These are phyloP conservation scores for Virgularia gustaviana DNA, from an alignment of 92 coral and sea anemone species.

Conservation along the genomic window DNA sequence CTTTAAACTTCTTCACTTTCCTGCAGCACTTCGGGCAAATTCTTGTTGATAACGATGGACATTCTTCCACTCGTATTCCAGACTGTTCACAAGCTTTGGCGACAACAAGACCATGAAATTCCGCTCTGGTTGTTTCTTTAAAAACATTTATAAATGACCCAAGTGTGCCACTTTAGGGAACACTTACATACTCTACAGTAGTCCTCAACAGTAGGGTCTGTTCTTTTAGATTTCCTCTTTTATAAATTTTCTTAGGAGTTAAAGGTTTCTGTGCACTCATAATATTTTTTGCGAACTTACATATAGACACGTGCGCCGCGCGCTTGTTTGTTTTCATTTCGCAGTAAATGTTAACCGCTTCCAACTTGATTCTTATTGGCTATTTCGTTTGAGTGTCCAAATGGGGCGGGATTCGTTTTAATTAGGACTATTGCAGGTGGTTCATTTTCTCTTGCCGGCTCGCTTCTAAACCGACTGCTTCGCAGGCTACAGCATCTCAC, in stretches of 20 bases:
- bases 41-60: background rate
- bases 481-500: too few species aligned
- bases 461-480: too few species aligned
- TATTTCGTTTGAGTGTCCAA: too few species aligned
- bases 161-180: background rate
- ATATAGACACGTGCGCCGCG: background rate
- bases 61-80: conserved; percentile 4
- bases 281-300: background rate
- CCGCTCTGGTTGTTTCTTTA: background rate
- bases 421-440: too few species aligned
- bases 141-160: conserved; percentile 17
- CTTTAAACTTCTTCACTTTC: too few species aligned
- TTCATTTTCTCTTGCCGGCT: too few species aligned
- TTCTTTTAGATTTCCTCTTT: conserved; percentile 14
- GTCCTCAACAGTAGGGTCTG: background rate
- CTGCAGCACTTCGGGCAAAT: too few species aligned
- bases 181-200: conserved; percentile 8
- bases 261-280: background rate
- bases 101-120: conserved; percentile 3
- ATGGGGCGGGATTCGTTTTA: too few species aligned
- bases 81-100: conserved; percentile 1
- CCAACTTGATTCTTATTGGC: too few species aligned
- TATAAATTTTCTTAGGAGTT: background rate
- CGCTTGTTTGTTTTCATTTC: too few species aligned
- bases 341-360: too few species aligned